These are phyloP conservation scores for Salarias fasciatus DNA, from an alignment of 2,797 vertebrate species.

Conservation along the genomic window DNA sequence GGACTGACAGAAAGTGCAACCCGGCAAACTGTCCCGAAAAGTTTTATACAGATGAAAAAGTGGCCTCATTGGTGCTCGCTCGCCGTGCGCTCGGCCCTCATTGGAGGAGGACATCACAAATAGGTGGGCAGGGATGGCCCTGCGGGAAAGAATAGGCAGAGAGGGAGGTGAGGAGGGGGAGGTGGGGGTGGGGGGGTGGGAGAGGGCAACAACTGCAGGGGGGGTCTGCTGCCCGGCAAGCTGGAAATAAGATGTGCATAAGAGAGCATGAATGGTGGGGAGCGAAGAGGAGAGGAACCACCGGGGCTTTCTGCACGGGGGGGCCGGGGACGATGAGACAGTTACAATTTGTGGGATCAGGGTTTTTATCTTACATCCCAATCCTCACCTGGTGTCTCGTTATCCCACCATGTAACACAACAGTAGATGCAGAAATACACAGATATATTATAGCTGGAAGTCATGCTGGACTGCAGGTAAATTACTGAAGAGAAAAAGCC, in stretches of 20 bases:
- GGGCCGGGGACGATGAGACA: constrained; percentile 47
- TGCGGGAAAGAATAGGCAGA: constrained; percentile 64
- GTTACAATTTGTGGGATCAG: no score
- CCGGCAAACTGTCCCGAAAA: constrained; percentile 77
- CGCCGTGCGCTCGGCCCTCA: constrained; percentile 60
- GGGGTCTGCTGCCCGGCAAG: constrained; percentile 65
- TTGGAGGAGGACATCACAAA: constrained; percentile 75
- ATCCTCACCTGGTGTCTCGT: no score
- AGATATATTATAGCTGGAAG: no score
- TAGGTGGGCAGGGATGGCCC: constrained; percentile 73
- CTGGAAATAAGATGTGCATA: constrained; percentile 82
- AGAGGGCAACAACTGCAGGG: constrained; percentile 79
- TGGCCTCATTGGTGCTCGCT: constrained; percentile 72
- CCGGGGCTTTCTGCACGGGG: constrained; percentile 64
- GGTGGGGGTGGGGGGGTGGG: constrained; percentile 33
- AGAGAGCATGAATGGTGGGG: constrained; percentile 66
- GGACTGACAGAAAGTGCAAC: constrained; percentile 85
- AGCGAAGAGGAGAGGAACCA: constrained; percentile 51
- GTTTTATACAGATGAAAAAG: constrained; percentile 85
- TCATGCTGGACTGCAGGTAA: no score
- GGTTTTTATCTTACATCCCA: no score
- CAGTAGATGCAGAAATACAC: no score
- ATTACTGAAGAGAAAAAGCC: no score
- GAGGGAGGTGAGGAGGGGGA: constrained; percentile 30
- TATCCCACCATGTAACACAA: no score